Evolutionary conservation across 2,888 invertebrate species (phyloP), one percentile per base, ranked within the genome.

Genomic region (Sinohyriopsis cumingii): DNA sequence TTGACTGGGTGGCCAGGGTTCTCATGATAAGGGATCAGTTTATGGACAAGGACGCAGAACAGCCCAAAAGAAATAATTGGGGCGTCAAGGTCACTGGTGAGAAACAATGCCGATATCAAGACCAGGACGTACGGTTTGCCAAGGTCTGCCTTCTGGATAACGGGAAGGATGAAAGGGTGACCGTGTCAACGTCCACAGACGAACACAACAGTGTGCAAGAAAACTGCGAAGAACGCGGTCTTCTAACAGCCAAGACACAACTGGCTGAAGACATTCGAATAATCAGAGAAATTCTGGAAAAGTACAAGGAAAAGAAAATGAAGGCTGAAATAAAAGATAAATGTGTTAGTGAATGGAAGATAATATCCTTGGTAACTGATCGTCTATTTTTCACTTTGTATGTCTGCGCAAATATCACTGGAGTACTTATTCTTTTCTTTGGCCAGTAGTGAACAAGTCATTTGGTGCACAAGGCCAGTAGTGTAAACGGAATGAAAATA

Each of bases 361-460:
- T 86, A 19, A 86, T 88, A 61, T 87, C 86, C 62, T 82, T 86
- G 68, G 83, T 88, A 20, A 84, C 87, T 0, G 88, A 88, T 72
- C 73, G 88, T 59, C 70, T 87, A 28, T 85, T 88, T 78, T 87
- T 88, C 69, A 79, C 84, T 59, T 73, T 82, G 45, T 88, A 87
- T 73, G 68, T 88, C 19, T 22, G 85, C 24, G 81, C 86, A 63
- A 87, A 87, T 65, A 72, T 84, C 54, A 69, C 84, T 9, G 84
- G 86, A 18, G 82, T 88, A 9, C 70, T 85, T n/a, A 75, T 85
- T 54, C 85, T 87, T 63, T 85, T 87, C 69, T 81, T 84, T 25
- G 80, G 81, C 56, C 82, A 80, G 63, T 45, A 45, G 45, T 3
- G 45, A 45, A 15, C 12, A 45, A 45, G 12, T 12, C 45, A 45